Percentiles rank a stretch among this genome's conserved stretches.
Conservation (phyloP, 1,140 invertebrate genomes). For the Xylocopa sonorina region DNA sequence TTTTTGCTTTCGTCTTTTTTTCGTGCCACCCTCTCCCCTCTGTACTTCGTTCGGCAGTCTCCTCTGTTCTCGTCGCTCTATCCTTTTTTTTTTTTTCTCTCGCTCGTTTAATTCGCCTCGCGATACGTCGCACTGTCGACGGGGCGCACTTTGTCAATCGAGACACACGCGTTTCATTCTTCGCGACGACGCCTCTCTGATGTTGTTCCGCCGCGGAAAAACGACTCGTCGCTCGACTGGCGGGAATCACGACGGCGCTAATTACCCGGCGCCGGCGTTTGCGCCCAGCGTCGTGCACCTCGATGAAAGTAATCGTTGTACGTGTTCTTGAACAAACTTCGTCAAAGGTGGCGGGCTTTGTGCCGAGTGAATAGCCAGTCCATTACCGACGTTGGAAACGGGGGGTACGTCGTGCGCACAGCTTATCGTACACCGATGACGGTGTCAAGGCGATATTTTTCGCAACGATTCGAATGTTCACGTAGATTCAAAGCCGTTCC, state of each 20-base stretch:
- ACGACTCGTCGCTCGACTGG: background rate
- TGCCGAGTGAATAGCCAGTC: background rate
- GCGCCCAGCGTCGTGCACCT: background rate
- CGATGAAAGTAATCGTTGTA: background rate
- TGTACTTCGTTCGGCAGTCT: background rate
- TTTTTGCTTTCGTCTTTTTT: too few relatives aligned
- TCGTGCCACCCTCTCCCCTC: background rate
- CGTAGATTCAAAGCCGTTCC: too few relatives aligned
- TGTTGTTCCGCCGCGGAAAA: conserved; percentile 1
- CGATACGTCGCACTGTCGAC: background rate
- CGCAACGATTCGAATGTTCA: too few relatives aligned
- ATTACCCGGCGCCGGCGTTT: background rate
- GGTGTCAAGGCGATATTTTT: too few relatives aligned
- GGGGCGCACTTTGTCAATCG: conserved; percentile 16
- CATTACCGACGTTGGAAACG: too few relatives aligned
- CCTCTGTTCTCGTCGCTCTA: too few relatives aligned
- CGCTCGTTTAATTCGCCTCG: background rate
- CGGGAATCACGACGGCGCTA: background rate
- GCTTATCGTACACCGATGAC: too few relatives aligned
- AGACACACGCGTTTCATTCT: conserved; percentile 29
- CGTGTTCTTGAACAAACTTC: background rate
- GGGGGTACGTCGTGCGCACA: too few relatives aligned
- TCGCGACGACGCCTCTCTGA: background rate
- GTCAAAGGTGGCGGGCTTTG: background rate
- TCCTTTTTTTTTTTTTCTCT: background rate